A percentile compares a stretch with the other conserved stretches of the same genome.
Conservation (phyloP, 2,113 vertebrate genomes). For the Chionodraco myersi region DNA sequence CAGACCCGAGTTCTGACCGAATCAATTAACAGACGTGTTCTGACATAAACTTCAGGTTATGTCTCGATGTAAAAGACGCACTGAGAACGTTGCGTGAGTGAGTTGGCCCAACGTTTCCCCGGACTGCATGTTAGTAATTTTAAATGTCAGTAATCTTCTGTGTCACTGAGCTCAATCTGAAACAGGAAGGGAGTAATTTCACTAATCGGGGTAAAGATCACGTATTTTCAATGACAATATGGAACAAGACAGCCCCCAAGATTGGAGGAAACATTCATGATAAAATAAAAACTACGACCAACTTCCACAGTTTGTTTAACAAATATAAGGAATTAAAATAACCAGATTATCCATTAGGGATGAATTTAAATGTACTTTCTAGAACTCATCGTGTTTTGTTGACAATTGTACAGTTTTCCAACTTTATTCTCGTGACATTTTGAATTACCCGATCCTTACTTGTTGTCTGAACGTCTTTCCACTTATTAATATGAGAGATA, state of each 20-base stretch:
- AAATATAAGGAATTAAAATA: not conserved
- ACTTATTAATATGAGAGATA: no score
- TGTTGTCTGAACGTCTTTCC: not conserved
- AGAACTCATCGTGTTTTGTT: not conserved
- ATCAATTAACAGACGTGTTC: slow-evolving; percentile 70
- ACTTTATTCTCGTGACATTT: no score
- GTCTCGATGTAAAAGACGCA: slow-evolving; percentile 22
- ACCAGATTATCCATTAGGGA: not conserved
- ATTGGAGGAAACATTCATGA: slow-evolving; percentile 25
- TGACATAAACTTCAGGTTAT: slow-evolving; percentile 63
- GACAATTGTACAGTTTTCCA: no score
- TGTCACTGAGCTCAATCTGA: slow-evolving; percentile 47
- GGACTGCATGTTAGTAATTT: slow-evolving; percentile 63
- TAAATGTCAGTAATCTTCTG: slow-evolving; percentile 63
- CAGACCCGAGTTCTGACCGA: slow-evolving; percentile 36
- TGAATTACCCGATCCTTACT: no score
- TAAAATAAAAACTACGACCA: not conserved
- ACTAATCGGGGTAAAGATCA: slow-evolving; percentile 57
- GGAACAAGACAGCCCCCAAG: slow-evolving; percentile 29
- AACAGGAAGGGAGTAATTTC: slow-evolving; percentile 65
- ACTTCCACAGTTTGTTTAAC: slow-evolving; percentile 6
- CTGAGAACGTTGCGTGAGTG: not conserved
- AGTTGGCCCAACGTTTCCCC: slow-evolving; percentile 33
- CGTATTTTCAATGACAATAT: slow-evolving; percentile 61
- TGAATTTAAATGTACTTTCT: not conserved